These are phyloP conservation scores for Agrotis exclamationis DNA, from an alignment of 2,888 invertebrate genomes.

Conservation along the genomic window DNA sequence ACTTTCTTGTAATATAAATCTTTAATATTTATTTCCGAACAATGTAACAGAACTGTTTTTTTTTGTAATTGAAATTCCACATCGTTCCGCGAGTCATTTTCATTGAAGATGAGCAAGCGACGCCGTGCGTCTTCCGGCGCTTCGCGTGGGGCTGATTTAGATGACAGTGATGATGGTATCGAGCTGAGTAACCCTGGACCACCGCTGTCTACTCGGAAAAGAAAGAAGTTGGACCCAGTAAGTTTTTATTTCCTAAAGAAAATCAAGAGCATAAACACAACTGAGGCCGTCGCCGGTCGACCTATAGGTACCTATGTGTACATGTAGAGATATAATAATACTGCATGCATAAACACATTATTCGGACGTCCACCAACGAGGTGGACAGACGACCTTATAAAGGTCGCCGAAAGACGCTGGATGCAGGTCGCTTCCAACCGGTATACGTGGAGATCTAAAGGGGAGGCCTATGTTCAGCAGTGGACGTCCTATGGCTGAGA, in stretches of 20 bases:
- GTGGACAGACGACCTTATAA: too few species aligned
- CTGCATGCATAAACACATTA: background rate
- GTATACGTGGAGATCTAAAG: too few species aligned
- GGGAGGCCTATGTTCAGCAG: too few species aligned
- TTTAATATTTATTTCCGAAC: slow-evolving; percentile 2
- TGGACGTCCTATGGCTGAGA: too few species aligned
- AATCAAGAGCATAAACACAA: too few species aligned
- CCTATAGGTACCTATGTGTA: too few species aligned
- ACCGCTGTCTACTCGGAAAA: slow-evolving; percentile 91
- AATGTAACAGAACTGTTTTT: slow-evolving; percentile 38
- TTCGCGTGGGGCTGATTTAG: slow-evolving; percentile 93
- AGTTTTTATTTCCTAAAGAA: slow-evolving; percentile 56
- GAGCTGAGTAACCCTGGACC: slow-evolving; percentile 88
- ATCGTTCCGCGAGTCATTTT: slow-evolving; percentile 22
- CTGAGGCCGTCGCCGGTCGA: slow-evolving; percentile 5
- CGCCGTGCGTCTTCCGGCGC: slow-evolving; percentile 96
- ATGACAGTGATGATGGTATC: slow-evolving; percentile 93
- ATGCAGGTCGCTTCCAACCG: too few species aligned
- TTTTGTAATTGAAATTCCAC: background rate
- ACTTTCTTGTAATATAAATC: too few species aligned
- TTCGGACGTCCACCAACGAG: too few species aligned
- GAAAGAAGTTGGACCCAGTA: slow-evolving; percentile 95
- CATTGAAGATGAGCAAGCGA: slow-evolving; percentile 93
- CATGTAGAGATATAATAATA: background rate
- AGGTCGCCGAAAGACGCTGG: too few species aligned